Conservation (phyloP, 2,888 invertebrate genomes). For the Gymnocheta viridis region DNA sequence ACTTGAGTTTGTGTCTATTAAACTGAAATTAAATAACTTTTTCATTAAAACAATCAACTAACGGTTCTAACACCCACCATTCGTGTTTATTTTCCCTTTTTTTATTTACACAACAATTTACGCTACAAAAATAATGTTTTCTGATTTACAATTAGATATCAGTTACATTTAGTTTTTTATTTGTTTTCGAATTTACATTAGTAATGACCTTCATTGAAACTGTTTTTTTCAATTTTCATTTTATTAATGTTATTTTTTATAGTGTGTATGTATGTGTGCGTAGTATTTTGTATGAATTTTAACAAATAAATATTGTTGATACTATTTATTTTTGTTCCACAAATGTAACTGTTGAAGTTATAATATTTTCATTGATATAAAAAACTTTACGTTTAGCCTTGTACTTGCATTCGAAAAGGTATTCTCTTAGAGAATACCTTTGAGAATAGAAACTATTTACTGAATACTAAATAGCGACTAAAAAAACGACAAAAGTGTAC, state of each 20-base stretch:
- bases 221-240: not conserved
- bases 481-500: too few species aligned
- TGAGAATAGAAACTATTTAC: too few species aligned
- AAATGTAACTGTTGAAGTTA: too few species aligned
- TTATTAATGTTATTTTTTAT: not conserved
- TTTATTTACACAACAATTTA: constrained; percentile 8
- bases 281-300: not conserved
- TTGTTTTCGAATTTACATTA: constrained; percentile 52
- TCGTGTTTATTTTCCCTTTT: not conserved
- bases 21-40: constrained; percentile 23
- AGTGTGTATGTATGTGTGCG: not conserved
- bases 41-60: constrained; percentile 24
- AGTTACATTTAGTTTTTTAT: constrained; percentile 46
- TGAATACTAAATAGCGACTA: not conserved
- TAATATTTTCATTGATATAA: too few species aligned
- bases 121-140: constrained; percentile 25
- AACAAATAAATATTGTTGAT: not conserved
- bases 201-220: constrained; percentile 47
- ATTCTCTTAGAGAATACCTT: too few species aligned
- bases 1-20: constrained; percentile 8
- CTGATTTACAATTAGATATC: constrained; percentile 43
- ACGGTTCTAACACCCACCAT: constrained; percentile 36
- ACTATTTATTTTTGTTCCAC: too few species aligned
- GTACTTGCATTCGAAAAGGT: too few species aligned
- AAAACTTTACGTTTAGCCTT: too few species aligned